Evolutionary conservation across 2,113 vertebrate species (phyloP).

Genomic region (Dasypus novemcinctus): DNA sequence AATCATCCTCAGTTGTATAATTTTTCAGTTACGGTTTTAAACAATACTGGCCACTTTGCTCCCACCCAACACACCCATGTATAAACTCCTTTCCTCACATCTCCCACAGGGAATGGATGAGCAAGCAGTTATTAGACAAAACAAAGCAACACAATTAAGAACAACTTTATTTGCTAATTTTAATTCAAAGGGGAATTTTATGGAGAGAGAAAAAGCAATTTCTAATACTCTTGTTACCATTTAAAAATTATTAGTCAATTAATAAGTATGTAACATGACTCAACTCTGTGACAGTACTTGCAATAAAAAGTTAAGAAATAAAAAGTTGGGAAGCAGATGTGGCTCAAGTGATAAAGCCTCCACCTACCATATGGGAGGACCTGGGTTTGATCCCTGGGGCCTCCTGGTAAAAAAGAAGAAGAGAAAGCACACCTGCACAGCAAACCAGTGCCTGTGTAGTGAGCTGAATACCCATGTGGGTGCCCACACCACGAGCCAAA

Average conservation of each 20-base stretch:
- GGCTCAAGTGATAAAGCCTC: too few species aligned
- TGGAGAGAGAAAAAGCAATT: background rate
- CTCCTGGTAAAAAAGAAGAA: too few species aligned
- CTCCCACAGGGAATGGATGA: background rate
- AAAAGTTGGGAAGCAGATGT: too few species aligned
- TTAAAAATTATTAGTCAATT: conserved; percentile 18
- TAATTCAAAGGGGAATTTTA: background rate
- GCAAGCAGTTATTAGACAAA: background rate
- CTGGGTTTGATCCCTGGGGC: too few species aligned
- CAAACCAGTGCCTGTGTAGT: too few species aligned
- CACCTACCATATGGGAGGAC: too few species aligned
- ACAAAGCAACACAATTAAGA: conserved; percentile 29
- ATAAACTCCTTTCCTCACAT: background rate
- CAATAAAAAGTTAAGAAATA: background rate
- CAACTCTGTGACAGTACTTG: background rate
- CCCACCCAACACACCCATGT: too few species aligned
- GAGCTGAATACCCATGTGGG: too few species aligned
- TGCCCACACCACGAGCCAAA: too few species aligned
- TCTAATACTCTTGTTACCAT: background rate
- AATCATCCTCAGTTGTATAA: conserved; percentile 32
- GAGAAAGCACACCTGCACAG: too few species aligned
- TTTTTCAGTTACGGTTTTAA: conserved; percentile 13
- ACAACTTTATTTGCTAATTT: conserved; percentile 27
- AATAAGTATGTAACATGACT: background rate
- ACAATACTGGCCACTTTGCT: conserved; percentile 23